Base-by-base conservation (phyloP, 2,113 vertebrate genomes). In the Gambusia affinis region DNA sequence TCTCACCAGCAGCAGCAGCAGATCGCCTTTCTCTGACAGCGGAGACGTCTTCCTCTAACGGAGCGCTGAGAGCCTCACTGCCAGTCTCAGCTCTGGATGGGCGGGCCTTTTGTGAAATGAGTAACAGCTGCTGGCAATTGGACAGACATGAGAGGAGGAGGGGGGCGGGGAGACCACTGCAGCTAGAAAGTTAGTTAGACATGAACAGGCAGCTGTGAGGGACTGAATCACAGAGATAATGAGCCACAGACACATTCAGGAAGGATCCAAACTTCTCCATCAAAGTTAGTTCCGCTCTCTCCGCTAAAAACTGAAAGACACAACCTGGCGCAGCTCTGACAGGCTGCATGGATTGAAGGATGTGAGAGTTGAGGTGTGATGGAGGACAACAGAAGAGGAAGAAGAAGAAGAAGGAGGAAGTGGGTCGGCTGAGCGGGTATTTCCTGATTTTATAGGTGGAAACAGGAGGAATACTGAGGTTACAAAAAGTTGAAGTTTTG, bases 111-210 rank as follows among this genome's bases (percentile, higher is more conserved):
- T 75, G 68, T 80, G 33, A 90, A 93, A 78, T 24, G 4, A 75
- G 89, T 72, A 92, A 82, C 88, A 84, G 92, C 76, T 82, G 87
- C 80, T 85, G 72, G 78, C 80, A 66, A 79, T 76, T 76, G 72
- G 82, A 76, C 83, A 86, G 61, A 72, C 44, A 67, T 0, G 62
- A 64, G 35, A 3, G n/a, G 4, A 33, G 22, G 3, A 11, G 6
- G 39, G 39, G 28, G n/a, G 12, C 24, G 44, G 22, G 42, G 15
- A 54, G 4, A 29, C n/a, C 57, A 76, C 78, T 72, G 8, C 44
- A 1, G 70, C 28, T 64, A 67, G 85, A 68, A 82, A 82, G 76
- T 67, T 33, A 66, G 30, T n/a, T 57, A 70, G 80, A 83, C 87
- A 74, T 83, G 75, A 83, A 78, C 82, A 74, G 77, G 67, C 83